phyloP scores from a whole-genome alignment of 2,797 vertebrate genomes.

The Lacerta bilineata region DNA sequence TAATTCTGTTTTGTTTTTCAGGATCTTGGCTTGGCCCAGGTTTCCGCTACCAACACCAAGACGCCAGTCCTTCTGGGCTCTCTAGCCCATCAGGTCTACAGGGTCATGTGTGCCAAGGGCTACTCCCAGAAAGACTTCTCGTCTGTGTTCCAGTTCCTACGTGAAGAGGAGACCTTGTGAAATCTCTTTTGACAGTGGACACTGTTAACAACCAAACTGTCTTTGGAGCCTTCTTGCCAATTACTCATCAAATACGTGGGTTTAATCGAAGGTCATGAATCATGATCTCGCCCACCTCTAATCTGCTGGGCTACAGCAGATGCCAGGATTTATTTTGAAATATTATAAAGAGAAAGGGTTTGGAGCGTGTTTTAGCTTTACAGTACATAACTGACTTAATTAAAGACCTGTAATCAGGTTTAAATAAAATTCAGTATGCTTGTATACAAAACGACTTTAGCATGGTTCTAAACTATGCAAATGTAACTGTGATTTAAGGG shows the following conservation, averaged over 20 bases:
- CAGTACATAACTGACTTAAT: slow-evolving; percentile 34
- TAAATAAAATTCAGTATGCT: slow-evolving; percentile 62
- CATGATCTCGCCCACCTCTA: slow-evolving; percentile 57
- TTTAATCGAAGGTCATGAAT: slow-evolving; percentile 68
- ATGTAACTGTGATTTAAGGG: slow-evolving; percentile 58
- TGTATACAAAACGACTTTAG: slow-evolving; percentile 51
- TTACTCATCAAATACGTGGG: slow-evolving; percentile 61
- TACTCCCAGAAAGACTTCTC: slow-evolving; percentile 98
- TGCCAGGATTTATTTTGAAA: slow-evolving; percentile 60
- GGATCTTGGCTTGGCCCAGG: slow-evolving; percentile 97
- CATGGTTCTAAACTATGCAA: slow-evolving; percentile 48
- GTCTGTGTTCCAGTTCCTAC: slow-evolving; percentile 96
- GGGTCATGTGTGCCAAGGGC: slow-evolving; percentile 97
- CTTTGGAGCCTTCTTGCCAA: slow-evolving; percentile 47
- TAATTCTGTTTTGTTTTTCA: slow-evolving; percentile 55
- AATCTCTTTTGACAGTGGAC: slow-evolving; percentile 57
- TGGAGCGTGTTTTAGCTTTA: slow-evolving; percentile 50
- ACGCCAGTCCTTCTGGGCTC: slow-evolving; percentile 92
- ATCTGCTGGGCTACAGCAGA: slow-evolving; percentile 56
- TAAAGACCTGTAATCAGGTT: slow-evolving; percentile 39
- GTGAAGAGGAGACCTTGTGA: slow-evolving; percentile 90
- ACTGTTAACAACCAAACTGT: slow-evolving; percentile 61
- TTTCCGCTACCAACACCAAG: slow-evolving; percentile 95
- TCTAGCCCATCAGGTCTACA: slow-evolving; percentile 94
- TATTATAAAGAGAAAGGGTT: slow-evolving; percentile 44